Evolutionary conservation across 1,140 invertebrate genomes (phyloP), one percentile per base, ranked within the genome.

Genomic region (Linepithema humile): DNA sequence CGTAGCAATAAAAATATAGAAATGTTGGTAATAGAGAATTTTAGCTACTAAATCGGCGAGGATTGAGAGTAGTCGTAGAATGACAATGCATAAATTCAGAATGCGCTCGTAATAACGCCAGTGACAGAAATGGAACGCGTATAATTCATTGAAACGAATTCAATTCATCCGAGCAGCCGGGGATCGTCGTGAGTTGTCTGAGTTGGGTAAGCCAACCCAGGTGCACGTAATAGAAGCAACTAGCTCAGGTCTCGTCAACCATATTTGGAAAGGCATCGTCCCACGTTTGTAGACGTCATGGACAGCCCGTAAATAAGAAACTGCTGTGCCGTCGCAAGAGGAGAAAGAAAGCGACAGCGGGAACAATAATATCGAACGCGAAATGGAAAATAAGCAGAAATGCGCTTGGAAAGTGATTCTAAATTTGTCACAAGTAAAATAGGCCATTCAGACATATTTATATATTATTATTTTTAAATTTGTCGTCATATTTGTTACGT

Each of bases 211-310:
- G 86, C 84, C 69, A 40, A 43, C 78, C n/a, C 75, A 89, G 85
- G 83, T 72, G 83, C 32, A 55, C 32, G 88, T 73, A 86, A 89
- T 87, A 88, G 86, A 90, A 59, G 53, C 82, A 75, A 83, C 48
- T 78, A 85, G 72, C 83, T 83, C 89, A 90, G 74, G 75, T 88
- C 85, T 87, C 43, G 60, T 85, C 74, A 29, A 64, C 93, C 92
- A 91, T 93, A 93, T 93, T 93, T 91, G 91, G 93, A 87, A 87
- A 91, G 85, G 82, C 90, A 60, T 90, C 92, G 91, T 92, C 92
- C 92, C 91, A 93, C 93, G 93, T 82, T 85, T 43, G 83, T 59
- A 73, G 78, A 87, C 88, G 89, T 86, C 77, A 86, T 80, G 67
- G 43, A 53, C 62, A 32, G n/a, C 59, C 48, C 32, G 57, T 83